phyloP scores from a whole-genome alignment of 2,888 invertebrate genomes.

The Scaptomyza polygonia region DNA sequence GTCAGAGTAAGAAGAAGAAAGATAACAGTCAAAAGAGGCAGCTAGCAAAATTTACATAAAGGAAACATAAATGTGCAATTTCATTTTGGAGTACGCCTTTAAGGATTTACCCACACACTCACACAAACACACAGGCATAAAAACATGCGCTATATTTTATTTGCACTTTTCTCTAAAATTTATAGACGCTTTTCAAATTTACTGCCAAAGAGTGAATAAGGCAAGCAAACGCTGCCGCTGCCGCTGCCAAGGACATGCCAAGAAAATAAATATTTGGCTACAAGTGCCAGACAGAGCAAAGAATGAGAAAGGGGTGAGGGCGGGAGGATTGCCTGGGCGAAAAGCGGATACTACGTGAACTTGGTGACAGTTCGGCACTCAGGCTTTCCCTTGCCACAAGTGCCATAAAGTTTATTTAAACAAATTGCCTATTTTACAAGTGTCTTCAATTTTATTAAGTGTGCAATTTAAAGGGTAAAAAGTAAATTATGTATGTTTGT shows the following conservation, averaged over 20 bases:
- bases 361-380: conserved; percentile 27
- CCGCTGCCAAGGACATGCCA: conserved; percentile 43
- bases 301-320: not conserved
- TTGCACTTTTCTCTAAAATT: conserved; percentile 76
- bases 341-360: conserved; percentile 4
- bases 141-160: conserved; percentile 74
- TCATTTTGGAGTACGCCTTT: conserved; percentile 67
- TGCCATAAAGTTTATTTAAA: conserved; percentile 79
- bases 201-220: conserved; percentile 50
- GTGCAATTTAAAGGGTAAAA: conserved; percentile 50
- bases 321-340: too few relatives aligned
- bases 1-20: conserved; percentile 14
- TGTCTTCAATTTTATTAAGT: conserved; percentile 77
- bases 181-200: conserved; percentile 76
- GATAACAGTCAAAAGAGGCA: conserved; percentile 11
- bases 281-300: conserved; percentile 39
- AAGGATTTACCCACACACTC: conserved; percentile 60
- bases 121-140: conserved; percentile 37
- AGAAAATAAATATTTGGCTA: conserved; percentile 72
- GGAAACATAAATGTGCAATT: conserved; percentile 78
- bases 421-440: conserved; percentile 80
- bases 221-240: conserved; percentile 13
- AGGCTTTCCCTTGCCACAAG: conserved; percentile 44
- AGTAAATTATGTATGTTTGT: conserved; percentile 41
- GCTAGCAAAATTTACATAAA: conserved; percentile 67